Evolutionary conservation across 2,113 vertebrate species (phyloP), one percentile per base, ranked within the genome.

Genomic region (Myocastor coypus): DNA sequence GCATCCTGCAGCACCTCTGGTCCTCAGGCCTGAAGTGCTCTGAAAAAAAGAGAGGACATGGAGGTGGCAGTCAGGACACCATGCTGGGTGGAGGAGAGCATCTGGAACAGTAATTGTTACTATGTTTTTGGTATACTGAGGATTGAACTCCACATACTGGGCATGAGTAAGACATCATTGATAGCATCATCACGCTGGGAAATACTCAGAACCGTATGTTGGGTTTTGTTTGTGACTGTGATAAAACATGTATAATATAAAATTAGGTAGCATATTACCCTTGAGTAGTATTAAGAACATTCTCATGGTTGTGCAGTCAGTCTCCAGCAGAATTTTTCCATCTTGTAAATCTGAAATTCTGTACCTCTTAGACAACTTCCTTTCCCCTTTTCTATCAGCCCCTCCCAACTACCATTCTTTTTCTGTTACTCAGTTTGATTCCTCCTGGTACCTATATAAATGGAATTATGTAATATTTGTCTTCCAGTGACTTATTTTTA

Each of bases 321-420:
- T 66, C 78, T 91, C 37, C 80, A 94, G 37, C 80, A 94, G 37
- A 81, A 92, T 57, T 55, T 80, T 80, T 80, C 19, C 50, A 89
- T 69, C 40, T 81, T 84, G 77, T 46, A 71, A 80, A 85, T 78
- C 50, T 55, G 64, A 85, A 86, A 57, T n/a, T 87, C 50, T 78
- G 7, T 7, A 89, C 28, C 68, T 73, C 24, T n/a, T 77, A 89
- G 83, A 50, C 26, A 69, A 14, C 50, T 85, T 55, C 32, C 4
- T n/a, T 42, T 77, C 9, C 90, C 26, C 42, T 73, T 40, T 50
- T 14, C 24, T 30, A 61, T 13, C 22, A 73, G 2, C 61, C 81
- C n/a, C 68, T 37, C 50, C 20, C 42, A 87, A 16, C 52, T n/a
- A 26, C 12, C 28, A 9, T 83, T 92, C 52, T 88, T 13, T 93